Percentiles rank a stretch among this genome's conserved stretches.
phyloP scores from a whole-genome alignment of 2,888 invertebrate genomes.

The Mystacides longicornis region DNA sequence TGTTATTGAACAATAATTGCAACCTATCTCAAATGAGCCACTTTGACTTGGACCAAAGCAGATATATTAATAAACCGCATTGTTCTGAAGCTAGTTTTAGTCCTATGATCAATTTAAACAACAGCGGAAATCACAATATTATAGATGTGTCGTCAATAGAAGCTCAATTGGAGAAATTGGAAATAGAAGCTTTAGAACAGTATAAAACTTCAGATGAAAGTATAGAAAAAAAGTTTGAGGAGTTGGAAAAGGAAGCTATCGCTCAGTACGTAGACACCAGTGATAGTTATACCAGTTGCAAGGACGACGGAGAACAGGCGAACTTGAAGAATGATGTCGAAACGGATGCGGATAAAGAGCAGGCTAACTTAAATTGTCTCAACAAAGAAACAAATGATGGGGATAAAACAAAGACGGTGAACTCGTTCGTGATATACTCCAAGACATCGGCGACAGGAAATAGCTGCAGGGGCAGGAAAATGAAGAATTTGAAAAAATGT shows the following conservation, averaged over 20 bases:
- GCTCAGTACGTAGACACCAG: constrained; percentile 54
- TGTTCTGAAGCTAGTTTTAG: neutral
- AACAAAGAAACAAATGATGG: neutral
- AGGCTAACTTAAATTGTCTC: neutral
- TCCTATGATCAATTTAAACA: neutral
- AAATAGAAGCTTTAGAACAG: constrained; percentile 53
- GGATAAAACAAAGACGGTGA: neutral
- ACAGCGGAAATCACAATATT: neutral
- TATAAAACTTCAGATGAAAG: constrained; percentile 52
- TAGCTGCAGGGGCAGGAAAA: no score
- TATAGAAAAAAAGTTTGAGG: constrained; percentile 50
- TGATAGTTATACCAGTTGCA: constrained; percentile 42
- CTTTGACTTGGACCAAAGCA: neutral
- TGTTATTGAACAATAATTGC: constrained; percentile 4
- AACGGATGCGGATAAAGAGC: neutral
- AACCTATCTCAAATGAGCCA: neutral
- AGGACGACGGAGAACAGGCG: neutral
- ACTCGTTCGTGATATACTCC: neutral
- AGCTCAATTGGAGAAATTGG: constrained; percentile 44
- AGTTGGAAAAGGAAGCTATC: constrained; percentile 58
- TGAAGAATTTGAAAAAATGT: neutral
- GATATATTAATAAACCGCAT: neutral
- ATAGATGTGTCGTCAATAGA: neutral
- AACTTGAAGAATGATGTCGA: neutral
- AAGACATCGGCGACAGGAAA: neutral